Evolutionary conservation across 2,113 vertebrate species (phyloP).

Genomic region (Eira barbara): DNA sequence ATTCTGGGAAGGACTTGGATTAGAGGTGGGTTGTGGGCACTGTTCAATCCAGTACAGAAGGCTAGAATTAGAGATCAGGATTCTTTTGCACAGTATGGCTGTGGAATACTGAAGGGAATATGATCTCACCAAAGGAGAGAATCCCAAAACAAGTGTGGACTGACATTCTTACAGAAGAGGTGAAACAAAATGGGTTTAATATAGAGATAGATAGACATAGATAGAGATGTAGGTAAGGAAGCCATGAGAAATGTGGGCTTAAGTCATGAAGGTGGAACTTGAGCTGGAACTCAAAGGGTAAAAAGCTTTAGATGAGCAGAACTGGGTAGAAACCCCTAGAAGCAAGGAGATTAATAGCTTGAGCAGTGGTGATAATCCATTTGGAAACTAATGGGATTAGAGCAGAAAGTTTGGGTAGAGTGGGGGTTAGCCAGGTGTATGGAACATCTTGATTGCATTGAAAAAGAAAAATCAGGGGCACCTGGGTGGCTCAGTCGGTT

Average conservation of each 20-base stretch:
- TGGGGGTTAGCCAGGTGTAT: neutral
- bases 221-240: slow-evolving; percentile 3
- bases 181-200: slow-evolving; percentile 42
- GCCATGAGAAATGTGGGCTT: slow-evolving; percentile 6
- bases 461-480: neutral
- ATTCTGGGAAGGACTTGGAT: neutral
- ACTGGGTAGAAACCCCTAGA: neutral
- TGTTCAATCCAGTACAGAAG: neutral
- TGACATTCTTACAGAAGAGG: slow-evolving; percentile 12
- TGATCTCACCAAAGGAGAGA: slow-evolving; percentile 16
- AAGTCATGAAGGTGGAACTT: neutral
- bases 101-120: slow-evolving; percentile 21
- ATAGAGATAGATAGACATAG: neutral
- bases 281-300: neutral
- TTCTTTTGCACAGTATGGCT: slow-evolving; percentile 9
- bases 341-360: neutral
- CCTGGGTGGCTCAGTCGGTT: neutral
- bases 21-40: neutral
- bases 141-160: neutral
- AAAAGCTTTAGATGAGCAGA: slow-evolving; percentile 26
- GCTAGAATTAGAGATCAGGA: slow-evolving; percentile 18
- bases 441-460: slow-evolving; percentile 28
- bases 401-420: slow-evolving; percentile 30
- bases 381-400: slow-evolving; percentile 16
- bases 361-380: neutral